Evolutionary conservation across 2,797 vertebrate genomes (phyloP), one percentile per base, ranked within the genome.

Genomic region (Nyctalus aviator): DNA sequence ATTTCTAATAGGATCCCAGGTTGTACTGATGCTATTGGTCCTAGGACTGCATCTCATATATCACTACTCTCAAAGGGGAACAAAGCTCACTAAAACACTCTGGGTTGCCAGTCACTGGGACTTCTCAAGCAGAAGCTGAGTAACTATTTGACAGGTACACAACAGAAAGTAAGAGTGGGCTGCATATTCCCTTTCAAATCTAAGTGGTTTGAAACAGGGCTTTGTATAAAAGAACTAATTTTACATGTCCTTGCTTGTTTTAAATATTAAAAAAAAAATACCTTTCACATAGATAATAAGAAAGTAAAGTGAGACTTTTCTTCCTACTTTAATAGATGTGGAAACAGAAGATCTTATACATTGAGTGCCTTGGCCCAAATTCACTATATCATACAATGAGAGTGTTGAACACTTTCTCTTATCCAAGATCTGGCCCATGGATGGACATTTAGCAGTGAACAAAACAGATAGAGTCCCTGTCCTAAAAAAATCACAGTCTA

Each of bases 161-260:
- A 44, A 46, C 35, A 93, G 46, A 86, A 83, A 83, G 41, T 20
- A 10, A 84, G 18, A 44, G 64, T 15, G 5, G 8, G 6, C 17
- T 89, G 13, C 5, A 59, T 53, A 12, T 18, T 72, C 7, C 46
- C 50, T 90, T 88, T 69, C 27, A 85, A 55, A 81, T 55, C 72
- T 37, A 79, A 76, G 87, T 55, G 7, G 6, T 32, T 85, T 78
- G 3, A 92, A 41, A 32, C 2, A 30, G 44, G 9, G 14, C 2
- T 89, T 91, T 89, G 69, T 48, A 87, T 44, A 77, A 88, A 25
- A 88, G 12, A 84, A 79, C n/a, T 79, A 55, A 76, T 69, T 93
- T 72, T 73, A 78, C 35, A 90, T 50, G 18, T 41, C 11, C 32
- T 32, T 85, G 18, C 14, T 83, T 88, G 18, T 83, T 77, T 94